phyloP scores from a whole-genome alignment of 2,888 invertebrate species.

The Meiosimyza decipiens region DNA sequence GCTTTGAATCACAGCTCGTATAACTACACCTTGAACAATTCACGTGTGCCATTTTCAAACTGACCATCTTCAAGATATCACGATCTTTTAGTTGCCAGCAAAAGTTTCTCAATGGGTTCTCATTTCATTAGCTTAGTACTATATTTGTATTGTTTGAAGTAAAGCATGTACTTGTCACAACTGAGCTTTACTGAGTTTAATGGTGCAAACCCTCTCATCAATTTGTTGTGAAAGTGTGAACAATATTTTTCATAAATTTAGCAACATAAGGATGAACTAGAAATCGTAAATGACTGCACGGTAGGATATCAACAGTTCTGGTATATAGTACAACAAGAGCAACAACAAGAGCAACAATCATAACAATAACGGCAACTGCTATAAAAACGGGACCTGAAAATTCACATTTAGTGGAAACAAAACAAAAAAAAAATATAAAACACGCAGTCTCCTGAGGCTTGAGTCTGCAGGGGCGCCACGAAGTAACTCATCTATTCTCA shows the following conservation, averaged over 20 bases:
- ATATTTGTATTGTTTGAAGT: too few relatives aligned
- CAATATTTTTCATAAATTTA: constrained; percentile 64
- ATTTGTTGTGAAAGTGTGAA: constrained; percentile 57
- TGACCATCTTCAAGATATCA: too few relatives aligned
- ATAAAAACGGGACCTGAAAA: too few relatives aligned
- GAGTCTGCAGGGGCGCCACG: constrained; percentile 44
- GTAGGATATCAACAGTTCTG: constrained; percentile 40
- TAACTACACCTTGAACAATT: too few relatives aligned
- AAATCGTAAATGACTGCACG: constrained; percentile 20
- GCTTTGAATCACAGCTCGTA: too few relatives aligned
- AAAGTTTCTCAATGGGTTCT: too few relatives aligned
- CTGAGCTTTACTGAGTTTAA: constrained; percentile 42
- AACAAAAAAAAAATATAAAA: constrained; percentile 36
- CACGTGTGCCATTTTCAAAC: too few relatives aligned
- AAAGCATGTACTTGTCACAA: not conserved
- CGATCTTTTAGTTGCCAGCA: too few relatives aligned
- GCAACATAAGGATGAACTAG: constrained; percentile 36
- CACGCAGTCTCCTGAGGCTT: constrained; percentile 57
- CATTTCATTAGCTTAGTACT: too few relatives aligned
- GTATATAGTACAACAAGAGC: constrained; percentile 31
- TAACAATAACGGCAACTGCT: too few relatives aligned
- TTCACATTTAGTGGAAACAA: too few relatives aligned
- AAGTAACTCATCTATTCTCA: constrained; percentile 33
- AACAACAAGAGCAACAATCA: constrained; percentile 15
- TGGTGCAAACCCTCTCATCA: constrained; percentile 26